Conservation (phyloP, 2,113 vertebrate species). For the Reinhardtius hippoglossoides region DNA sequence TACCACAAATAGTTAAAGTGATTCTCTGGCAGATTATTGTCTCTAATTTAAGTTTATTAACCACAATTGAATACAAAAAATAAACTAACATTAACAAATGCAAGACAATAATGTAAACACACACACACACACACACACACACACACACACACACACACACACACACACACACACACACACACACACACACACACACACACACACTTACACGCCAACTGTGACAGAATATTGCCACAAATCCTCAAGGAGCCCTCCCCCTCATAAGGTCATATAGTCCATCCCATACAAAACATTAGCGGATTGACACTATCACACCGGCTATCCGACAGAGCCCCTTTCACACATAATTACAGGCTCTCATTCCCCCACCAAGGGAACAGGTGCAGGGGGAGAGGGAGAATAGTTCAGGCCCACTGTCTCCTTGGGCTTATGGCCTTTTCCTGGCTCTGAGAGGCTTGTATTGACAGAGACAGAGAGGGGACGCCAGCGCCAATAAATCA, state of each 20-base stretch:
- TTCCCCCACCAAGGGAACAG: constrained; percentile 77
- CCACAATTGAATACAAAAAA: not conserved
- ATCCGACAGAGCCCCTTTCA: constrained; percentile 77
- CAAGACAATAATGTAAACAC: not conserved
- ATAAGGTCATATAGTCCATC: constrained; percentile 60
- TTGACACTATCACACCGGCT: constrained; percentile 78
- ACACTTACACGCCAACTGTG: constrained; percentile 32
- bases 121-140: no score
- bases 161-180: not conserved
- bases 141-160: no score
- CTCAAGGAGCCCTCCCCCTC: constrained; percentile 47
- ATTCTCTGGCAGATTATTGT: not conserved
- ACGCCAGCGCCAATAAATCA: constrained; percentile 80
- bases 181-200: not conserved
- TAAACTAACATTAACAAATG: not conserved
- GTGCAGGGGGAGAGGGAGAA: constrained; percentile 75
- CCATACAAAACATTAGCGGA: constrained; percentile 77
- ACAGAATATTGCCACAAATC: constrained; percentile 55
- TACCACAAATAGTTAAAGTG: not conserved
- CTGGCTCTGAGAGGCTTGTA: constrained; percentile 72
- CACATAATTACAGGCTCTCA: constrained; percentile 80
- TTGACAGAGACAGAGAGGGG: constrained; percentile 70
- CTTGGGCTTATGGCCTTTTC: constrained; percentile 78
- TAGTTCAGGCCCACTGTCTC: constrained; percentile 76
- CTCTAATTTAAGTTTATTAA: not conserved